These are phyloP conservation scores for Garrulus glandarius DNA, from an alignment of 2,797 vertebrate genomes.

Conservation along the genomic window DNA sequence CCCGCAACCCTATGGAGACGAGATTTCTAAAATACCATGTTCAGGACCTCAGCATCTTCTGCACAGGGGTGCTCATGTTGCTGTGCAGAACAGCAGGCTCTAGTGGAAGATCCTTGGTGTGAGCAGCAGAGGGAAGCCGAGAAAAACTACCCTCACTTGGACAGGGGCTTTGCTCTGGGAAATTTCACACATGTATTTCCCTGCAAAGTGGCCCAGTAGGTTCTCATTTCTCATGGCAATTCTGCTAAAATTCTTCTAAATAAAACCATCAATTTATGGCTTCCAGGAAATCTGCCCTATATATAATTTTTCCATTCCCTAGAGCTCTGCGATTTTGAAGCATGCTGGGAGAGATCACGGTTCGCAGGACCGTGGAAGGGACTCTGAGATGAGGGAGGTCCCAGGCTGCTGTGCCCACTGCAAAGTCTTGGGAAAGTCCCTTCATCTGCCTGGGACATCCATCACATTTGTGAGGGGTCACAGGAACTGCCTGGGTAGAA, in stretches of 20 bases:
- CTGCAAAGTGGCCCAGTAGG: neutral
- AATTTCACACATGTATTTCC: neutral
- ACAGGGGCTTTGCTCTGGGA: neutral
- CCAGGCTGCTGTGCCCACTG: neutral
- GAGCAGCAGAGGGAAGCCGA: neutral
- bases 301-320: neutral
- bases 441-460: neutral
- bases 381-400: neutral
- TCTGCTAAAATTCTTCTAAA: neutral
- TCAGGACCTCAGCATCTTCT: neutral
- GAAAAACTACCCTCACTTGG: neutral
- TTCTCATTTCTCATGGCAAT: neutral
- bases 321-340: neutral
- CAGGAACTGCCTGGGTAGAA: neutral
- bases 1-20: accelerated
- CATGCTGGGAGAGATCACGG: neutral
- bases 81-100: neutral
- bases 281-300: neutral
- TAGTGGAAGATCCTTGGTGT: neutral
- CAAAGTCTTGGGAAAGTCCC: neutral
- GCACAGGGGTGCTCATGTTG: accelerated
- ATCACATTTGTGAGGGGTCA: neutral
- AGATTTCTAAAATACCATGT: neutral
- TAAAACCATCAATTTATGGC: neutral
- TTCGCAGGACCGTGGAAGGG: neutral